Evolutionary conservation across 2,888 invertebrate species (phyloP).

Genomic region (Alviniconcha strummeri): DNA sequence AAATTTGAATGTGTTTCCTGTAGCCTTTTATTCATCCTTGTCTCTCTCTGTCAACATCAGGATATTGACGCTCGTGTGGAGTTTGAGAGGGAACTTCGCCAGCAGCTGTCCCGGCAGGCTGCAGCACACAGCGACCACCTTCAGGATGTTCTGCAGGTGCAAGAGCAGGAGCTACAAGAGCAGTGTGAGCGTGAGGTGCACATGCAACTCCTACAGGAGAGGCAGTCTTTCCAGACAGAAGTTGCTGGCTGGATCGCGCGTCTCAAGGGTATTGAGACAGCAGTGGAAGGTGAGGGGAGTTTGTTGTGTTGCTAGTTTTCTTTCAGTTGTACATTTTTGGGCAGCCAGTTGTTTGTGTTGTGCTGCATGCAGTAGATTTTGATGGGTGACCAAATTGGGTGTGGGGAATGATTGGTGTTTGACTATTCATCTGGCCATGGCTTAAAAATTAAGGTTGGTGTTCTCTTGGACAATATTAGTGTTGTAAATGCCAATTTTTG

Average conservation of each 20-base stretch:
- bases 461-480: too few relatives aligned
- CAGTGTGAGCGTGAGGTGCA: slow-evolving; percentile 76
- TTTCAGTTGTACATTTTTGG: too few relatives aligned
- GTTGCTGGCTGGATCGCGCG: slow-evolving; percentile 84
- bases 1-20: too few relatives aligned
- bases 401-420: too few relatives aligned
- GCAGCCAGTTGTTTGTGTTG: not conserved
- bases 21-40: not conserved
- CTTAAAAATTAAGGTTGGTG: too few relatives aligned
- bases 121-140: slow-evolving; percentile 87
- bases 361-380: not conserved
- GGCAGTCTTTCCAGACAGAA: slow-evolving; percentile 82
- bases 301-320: not conserved
- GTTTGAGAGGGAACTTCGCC: slow-evolving; percentile 82
- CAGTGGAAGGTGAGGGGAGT: slow-evolving; percentile 81
- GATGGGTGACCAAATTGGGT: not conserved
- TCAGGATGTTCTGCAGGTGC: slow-evolving; percentile 78
- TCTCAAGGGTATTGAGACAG: slow-evolving; percentile 85
- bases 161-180: slow-evolving; percentile 78
- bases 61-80: slow-evolving; percentile 57
- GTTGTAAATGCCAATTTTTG: too few relatives aligned
- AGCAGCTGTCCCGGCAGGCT: slow-evolving; percentile 87
- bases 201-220: slow-evolving; percentile 81
- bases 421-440: too few relatives aligned
- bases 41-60: slow-evolving; percentile 18